Conservation (phyloP, 2,113 vertebrate genomes). For the Cyprinodon variegatus region DNA sequence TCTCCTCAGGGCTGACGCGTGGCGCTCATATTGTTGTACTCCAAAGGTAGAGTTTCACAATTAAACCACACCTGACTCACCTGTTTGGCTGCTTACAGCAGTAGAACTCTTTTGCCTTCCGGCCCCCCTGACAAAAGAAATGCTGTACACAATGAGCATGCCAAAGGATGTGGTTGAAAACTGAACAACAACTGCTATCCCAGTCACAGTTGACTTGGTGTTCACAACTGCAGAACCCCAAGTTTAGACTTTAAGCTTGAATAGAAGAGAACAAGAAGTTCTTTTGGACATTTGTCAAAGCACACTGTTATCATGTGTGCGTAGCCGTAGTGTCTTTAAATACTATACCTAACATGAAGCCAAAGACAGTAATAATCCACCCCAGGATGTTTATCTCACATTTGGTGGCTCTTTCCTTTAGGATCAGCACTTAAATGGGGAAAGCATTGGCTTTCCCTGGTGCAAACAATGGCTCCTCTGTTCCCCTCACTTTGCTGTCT, state of each 20-base stretch:
- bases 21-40: constrained; percentile 62
- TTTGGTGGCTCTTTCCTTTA: constrained; percentile 31
- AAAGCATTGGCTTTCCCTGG: constrained; percentile 71
- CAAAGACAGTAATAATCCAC: constrained; percentile 31
- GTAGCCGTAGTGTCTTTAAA: background rate
- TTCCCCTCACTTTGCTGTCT: constrained; percentile 61
- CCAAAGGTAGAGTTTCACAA: constrained; percentile 66
- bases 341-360: constrained; percentile 20
- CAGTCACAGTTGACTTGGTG: constrained; percentile 38
- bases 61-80: constrained; percentile 69
- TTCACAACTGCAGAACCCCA: constrained; percentile 39
- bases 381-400: constrained; percentile 42
- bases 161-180: constrained; percentile 65
- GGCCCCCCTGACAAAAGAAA: constrained; percentile 23
- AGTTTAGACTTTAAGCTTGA: constrained; percentile 31
- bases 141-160: constrained; percentile 26
- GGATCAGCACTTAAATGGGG: constrained; percentile 73
- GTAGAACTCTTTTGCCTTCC: constrained; percentile 36
- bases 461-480: constrained; percentile 81
- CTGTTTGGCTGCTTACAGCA: constrained; percentile 70
- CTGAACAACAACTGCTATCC: constrained; percentile 51
- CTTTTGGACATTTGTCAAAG: constrained; percentile 49
- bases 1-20: constrained; percentile 56
- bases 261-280: constrained; percentile 34
- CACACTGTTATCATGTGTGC: constrained; percentile 34